Base-by-base conservation (phyloP, 1,140 invertebrate genomes). In the Rhysida immarginata region DNA sequence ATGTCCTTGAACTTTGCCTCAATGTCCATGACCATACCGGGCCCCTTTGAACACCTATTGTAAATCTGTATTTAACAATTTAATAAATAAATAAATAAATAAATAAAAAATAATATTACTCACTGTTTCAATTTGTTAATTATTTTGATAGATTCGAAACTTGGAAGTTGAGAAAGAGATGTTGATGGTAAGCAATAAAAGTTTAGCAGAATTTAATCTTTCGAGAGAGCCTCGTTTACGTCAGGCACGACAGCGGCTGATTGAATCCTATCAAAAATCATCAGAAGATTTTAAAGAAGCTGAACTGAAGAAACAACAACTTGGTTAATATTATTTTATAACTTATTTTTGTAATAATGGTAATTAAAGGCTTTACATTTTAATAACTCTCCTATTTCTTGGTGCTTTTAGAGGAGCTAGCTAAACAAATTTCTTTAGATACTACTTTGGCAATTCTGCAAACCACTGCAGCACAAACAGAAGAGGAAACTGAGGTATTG, bases 191-290 rank as follows among this genome's bases (percentile, higher is more conserved):
- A 83, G 81, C 59, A 94, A 92, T 66, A 82, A 85, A 66, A 85
- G 81, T 26, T 69, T 89, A 51, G 88, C 90, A 1, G 89, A 95
- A 68, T 84, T 78, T 61, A 96, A 94, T 69, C 74, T 96, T 21
- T 75, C 79, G 16, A 81, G 81, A 64, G 85, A 93, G 70, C 85
- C 87, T 29, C 75, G 81, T 64, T 71, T 93, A n/a, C 76, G 81
- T 43, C 79, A 84, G 61, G 72, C 80, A 1, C 82, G 86, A 68
- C 74, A 80, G 60, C 71, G 74, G 27, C 65, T 94, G 2, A 76
- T 77, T 58, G 76, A 83, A 50, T 70, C 82, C 2, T 83, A 82
- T 48, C 80, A 83, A 64, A 70, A 77, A 60, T 83, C 82, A 41
- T 78, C 80, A 63, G 69, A 75, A 42, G 65, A 87, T 3, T 83